These are phyloP conservation scores for Vannuccia rotundouncinata DNA, from an alignment of 2,888 invertebrate genomes.

Conservation along the genomic window DNA sequence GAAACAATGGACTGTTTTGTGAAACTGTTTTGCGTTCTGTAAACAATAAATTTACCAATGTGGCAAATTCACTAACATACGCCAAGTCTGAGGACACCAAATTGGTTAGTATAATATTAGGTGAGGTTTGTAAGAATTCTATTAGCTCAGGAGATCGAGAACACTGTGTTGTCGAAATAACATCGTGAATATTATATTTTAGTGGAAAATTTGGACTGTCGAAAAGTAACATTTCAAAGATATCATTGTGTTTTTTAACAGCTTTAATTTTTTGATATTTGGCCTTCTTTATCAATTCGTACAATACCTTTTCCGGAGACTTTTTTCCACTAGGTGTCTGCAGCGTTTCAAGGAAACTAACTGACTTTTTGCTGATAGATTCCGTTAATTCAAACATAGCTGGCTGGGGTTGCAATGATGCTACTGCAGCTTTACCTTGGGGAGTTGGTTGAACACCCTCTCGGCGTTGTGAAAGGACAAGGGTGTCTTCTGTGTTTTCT, in stretches of 20 bases:
- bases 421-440: neutral
- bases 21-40: neutral
- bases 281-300: neutral
- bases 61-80: neutral
- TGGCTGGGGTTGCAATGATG: neutral
- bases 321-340: neutral
- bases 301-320: neutral
- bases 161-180: neutral
- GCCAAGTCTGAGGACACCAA: neutral
- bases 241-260: neutral
- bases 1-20: neutral
- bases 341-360: neutral
- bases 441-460: neutral
- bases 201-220: neutral
- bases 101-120: neutral
- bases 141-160: neutral
- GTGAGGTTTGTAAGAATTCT: neutral
- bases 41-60: neutral
- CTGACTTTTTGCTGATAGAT: neutral
- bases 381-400: neutral
- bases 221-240: neutral
- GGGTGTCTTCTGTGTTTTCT: neutral
- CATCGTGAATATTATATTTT: neutral
- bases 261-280: neutral
- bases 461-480: neutral